A percentile compares a stretch with the other conserved stretches of the same genome.
phyloP scores from a whole-genome alignment of 2,888 invertebrate species.

The Hemicrepidius hirtus region DNA sequence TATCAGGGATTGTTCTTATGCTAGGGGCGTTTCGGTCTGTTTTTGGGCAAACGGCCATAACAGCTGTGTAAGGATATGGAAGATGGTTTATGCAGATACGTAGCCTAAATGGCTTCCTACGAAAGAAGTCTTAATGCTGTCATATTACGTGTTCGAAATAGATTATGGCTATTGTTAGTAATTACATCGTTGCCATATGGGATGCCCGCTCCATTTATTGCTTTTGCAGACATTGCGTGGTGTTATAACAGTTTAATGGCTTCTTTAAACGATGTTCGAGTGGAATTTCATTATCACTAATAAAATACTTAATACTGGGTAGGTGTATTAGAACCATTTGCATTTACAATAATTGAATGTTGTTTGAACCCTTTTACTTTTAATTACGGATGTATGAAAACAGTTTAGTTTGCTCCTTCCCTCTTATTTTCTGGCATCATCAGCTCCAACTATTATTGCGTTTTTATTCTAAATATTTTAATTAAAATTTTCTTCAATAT shows the following conservation, averaged over 20 bases:
- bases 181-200: slow-evolving; percentile 71
- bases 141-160: slow-evolving; percentile 72
- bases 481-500: no score
- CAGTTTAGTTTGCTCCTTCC: no score
- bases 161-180: slow-evolving; percentile 71
- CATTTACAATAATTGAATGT: no score
- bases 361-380: no score
- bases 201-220: slow-evolving; percentile 61
- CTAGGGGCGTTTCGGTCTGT: slow-evolving; percentile 60
- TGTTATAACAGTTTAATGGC: slow-evolving; percentile 66
- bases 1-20: slow-evolving; percentile 62
- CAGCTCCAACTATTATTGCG: no score
- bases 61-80: slow-evolving; percentile 68
- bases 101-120: slow-evolving; percentile 68
- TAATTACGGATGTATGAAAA: no score
- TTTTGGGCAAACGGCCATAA: slow-evolving; percentile 64
- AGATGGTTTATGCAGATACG: slow-evolving; percentile 71
- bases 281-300: slow-evolving; percentile 49
- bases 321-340: background rate
- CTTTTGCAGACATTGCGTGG: slow-evolving; percentile 66
- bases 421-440: no score
- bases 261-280: slow-evolving; percentile 55
- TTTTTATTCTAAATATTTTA: no score
- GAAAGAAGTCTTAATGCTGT: slow-evolving; percentile 72
- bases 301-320: slow-evolving; percentile 33